phyloP scores from a whole-genome alignment of 23 tunicate genomes.

The Trididemnum clinides region DNA sequence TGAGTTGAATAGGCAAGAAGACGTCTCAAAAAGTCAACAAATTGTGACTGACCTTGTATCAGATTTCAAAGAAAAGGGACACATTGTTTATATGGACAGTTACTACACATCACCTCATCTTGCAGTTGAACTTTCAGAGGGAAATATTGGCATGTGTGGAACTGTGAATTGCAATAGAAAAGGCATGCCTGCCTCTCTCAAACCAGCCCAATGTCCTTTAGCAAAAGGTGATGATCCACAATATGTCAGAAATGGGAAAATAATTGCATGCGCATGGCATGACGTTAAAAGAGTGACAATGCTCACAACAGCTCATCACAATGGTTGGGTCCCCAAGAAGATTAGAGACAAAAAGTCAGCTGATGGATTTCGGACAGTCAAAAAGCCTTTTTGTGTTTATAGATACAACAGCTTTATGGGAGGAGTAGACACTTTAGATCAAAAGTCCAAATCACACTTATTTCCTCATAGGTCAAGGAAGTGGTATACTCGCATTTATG shows the following conservation, averaged over 20 bases:
- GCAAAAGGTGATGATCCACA: slow-evolving; percentile 36
- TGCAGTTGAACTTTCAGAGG: slow-evolving; percentile 4
- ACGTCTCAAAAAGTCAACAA: slow-evolving; percentile 31
- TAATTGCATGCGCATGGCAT: slow-evolving; percentile 37
- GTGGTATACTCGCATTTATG: slow-evolving; percentile 35
- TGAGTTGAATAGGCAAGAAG: slow-evolving; percentile 22
- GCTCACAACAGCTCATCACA: slow-evolving; percentile 34
- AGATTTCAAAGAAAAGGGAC: slow-evolving; percentile 11
- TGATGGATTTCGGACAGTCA: background rate
- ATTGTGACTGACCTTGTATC: slow-evolving; percentile 19
- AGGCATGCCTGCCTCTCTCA: slow-evolving; percentile 28
- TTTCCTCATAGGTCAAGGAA: slow-evolving; percentile 39
- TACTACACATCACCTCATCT: slow-evolving; percentile 27
- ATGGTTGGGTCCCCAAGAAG: slow-evolving; percentile 27
- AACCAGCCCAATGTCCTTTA: slow-evolving; percentile 19
- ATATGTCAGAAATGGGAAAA: slow-evolving; percentile 4
- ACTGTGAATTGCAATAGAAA: slow-evolving; percentile 36
- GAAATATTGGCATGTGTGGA: slow-evolving; percentile 27
- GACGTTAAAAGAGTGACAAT: slow-evolving; percentile 18
- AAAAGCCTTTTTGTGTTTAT: slow-evolving; percentile 30
- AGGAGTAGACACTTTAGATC: slow-evolving; percentile 22
- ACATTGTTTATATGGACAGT: slow-evolving; percentile 39
- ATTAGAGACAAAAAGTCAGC: slow-evolving; percentile 21
- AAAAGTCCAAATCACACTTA: slow-evolving; percentile 20
- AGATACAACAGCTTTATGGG: slow-evolving; percentile 24